Base-by-base conservation (phyloP, 2,113 vertebrate genomes). In the Pagrus major region DNA sequence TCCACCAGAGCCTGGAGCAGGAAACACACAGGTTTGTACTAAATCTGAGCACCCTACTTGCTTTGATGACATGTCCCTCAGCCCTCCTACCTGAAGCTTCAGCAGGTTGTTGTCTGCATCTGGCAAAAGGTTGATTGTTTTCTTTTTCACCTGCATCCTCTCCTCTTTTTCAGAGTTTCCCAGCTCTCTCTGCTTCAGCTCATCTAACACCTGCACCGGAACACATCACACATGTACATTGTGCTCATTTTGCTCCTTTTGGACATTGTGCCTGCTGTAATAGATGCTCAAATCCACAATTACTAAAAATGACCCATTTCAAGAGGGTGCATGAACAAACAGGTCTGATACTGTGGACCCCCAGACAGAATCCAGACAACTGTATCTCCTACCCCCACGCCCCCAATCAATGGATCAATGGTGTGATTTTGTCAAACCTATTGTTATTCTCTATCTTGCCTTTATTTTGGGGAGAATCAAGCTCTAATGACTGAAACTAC, bases 1-100 rank as follows among this genome's bases (percentile, higher is more conserved):
- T 98, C 97, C 52, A 97, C 96, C 86, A 96, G 81, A 1, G 90
- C 89, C 97, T 97, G 81, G 1, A 25, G 59, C 21, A 6, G 18
- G 23, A 49, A 31, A 54, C 16, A 74, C 46, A 37, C 7, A 29
- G 2, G 4, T 9, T 1, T 16, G 11, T 9, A 44, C 39, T 29
- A 5, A 27, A n/a, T 31, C 6, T 10, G 23, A 42, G 14, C 5
- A 14, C 3, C 10, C 15, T 18, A 6, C 23, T 23, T 23, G 18
- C 20, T 37, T 12, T 2, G 9, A 33, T 1, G n/a, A 12, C 11
- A 25, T 7, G 18, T 15, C 4, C 6, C 4, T 54, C 27, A 27
- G 42, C 41, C n/a, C 6, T 72, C 87, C 23, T 76, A 98, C 97
- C 97, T 97, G 97, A 56, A 98, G 93, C 81, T 96, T 96, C 56